Evolutionary conservation across 2,888 invertebrate genomes (phyloP).

Genomic region (Diaprepes abbreviatus): DNA sequence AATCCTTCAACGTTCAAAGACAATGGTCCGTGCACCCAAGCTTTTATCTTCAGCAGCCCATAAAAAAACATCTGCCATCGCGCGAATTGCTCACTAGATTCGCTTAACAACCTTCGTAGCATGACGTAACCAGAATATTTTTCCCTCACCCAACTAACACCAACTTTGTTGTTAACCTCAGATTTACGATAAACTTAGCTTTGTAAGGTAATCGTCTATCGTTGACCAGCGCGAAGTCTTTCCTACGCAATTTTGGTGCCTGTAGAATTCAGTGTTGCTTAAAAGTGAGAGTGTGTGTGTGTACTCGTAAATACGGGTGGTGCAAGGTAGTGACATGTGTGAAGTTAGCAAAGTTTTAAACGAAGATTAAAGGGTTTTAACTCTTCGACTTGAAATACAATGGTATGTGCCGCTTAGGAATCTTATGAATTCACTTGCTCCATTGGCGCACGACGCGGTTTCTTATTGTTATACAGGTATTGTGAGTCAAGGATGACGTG

Average conservation of each 20-base stretch:
- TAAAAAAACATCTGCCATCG: conserved; percentile 18
- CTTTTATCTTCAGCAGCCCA: background rate
- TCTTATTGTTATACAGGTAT: no score
- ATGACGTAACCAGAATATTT: conserved; percentile 29
- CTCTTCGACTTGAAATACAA: background rate
- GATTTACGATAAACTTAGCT: conserved; percentile 32
- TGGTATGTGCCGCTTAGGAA: conserved; percentile 30
- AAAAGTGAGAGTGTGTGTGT: conserved; percentile 42
- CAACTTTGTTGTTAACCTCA: conserved; percentile 39
- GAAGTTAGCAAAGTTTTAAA: conserved; percentile 4
- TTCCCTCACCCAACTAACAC: conserved; percentile 40
- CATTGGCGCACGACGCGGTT: conserved; percentile 20
- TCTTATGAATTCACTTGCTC: conserved; percentile 20
- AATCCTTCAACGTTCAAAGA: no score
- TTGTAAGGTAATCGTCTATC: conserved; percentile 42
- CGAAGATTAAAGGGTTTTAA: background rate
- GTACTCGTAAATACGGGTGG: conserved; percentile 25
- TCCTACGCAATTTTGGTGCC: conserved; percentile 28
- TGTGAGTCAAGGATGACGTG: conserved; percentile 30
- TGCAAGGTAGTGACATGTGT: conserved; percentile 29
- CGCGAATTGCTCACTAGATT: conserved; percentile 12
- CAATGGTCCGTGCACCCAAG: no score
- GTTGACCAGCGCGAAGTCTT: conserved; percentile 24
- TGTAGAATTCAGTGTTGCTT: background rate
- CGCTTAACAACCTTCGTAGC: conserved; percentile 18